Evolutionary conservation across 2,113 vertebrate species (phyloP).

Genomic region (Hydropotes inermis): DNA sequence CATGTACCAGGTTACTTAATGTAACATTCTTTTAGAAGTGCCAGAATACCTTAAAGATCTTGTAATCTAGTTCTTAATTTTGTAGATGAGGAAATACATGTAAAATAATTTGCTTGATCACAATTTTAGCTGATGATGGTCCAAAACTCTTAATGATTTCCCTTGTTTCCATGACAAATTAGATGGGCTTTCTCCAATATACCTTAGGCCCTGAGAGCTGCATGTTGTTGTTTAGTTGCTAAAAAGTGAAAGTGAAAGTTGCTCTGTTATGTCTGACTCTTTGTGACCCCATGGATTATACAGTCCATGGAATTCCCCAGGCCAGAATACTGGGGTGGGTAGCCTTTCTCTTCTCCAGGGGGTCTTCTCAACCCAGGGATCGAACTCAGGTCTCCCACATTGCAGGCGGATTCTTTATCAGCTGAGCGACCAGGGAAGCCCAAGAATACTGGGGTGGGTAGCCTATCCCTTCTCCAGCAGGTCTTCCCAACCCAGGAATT

Average conservation of each 20-base stretch:
- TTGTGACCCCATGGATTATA: not conserved
- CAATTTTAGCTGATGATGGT: not conserved
- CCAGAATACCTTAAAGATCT: not conserved
- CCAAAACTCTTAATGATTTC: not conserved
- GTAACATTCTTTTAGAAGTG: slow-evolving; percentile 6
- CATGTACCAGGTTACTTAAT: not conserved
- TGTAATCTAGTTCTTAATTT: slow-evolving; percentile 12
- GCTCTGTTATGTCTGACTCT: not conserved
- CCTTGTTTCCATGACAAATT: not conserved
- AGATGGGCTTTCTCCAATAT: not conserved
- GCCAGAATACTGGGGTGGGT: not conserved
- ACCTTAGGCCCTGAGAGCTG: not conserved
- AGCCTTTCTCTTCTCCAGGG: not conserved
- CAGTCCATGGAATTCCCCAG: not conserved
- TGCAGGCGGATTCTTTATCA: not conserved
- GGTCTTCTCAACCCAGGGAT: not conserved
- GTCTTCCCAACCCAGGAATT: not conserved
- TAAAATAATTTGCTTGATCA: not conserved
- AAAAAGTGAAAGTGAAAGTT: not conserved
- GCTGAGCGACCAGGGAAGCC: not conserved
- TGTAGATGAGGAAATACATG: not conserved
- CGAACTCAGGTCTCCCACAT: not conserved
- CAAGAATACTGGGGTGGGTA: not conserved
- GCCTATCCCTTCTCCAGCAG: not conserved
- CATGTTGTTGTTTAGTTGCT: not conserved